Percentiles rank a stretch among this genome's conserved stretches.
phyloP scores from a whole-genome alignment of 2,888 invertebrate species.

The Tetranychus piercei region DNA sequence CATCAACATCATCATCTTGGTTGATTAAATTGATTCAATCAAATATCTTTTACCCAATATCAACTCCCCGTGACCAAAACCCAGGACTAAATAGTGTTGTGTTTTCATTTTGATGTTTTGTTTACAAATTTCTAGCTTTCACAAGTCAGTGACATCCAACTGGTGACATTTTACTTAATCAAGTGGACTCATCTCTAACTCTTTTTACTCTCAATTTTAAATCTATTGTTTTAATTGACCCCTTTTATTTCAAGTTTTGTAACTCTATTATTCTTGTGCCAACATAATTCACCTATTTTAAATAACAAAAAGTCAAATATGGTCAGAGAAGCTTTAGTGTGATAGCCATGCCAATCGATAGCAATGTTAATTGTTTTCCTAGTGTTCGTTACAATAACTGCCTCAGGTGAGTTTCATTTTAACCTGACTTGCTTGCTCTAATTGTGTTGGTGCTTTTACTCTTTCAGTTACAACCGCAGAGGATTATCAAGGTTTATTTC shows the following conservation, averaged over 20 bases:
- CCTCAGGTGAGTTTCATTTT: neutral
- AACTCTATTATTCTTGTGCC: neutral
- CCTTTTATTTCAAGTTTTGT: no score
- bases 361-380: neutral
- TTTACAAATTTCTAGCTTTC: neutral
- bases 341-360: neutral
- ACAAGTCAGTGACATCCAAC: no score
- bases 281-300: neutral
- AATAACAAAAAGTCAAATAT: neutral
- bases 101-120: neutral
- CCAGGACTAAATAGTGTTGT: neutral
- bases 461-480: neutral
- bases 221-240: no score
- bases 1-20: neutral
- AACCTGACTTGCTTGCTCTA: neutral
- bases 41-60: neutral
- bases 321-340: neutral
- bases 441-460: neutral
- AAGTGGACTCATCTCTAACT: no score
- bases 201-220: no score
- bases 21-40: neutral
- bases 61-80: neutral
- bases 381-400: neutral
- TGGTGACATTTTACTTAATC: no score
- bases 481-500: constrained; percentile 45